These are phyloP conservation scores for Ammospiza caudacuta DNA, from an alignment of 2,113 vertebrate genomes.

Conservation along the genomic window DNA sequence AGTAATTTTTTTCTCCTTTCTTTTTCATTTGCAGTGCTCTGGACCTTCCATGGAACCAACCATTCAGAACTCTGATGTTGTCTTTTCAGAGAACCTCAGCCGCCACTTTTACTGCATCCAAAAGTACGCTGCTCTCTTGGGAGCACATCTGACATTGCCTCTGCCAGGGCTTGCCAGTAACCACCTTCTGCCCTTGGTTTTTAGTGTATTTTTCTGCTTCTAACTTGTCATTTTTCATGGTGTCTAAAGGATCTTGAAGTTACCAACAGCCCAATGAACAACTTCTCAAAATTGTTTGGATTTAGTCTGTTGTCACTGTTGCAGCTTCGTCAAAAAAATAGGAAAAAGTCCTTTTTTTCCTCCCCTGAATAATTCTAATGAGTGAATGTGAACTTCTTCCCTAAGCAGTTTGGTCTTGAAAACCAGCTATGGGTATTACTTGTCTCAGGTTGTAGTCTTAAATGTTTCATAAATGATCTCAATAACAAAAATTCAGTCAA, in stretches of 20 bases:
- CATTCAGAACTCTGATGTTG: conserved; percentile 88
- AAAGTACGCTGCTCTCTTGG: conserved; percentile 76
- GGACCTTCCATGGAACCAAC: conserved; percentile 99
- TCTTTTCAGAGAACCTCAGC: conserved; percentile 92
- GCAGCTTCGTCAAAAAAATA: not conserved
- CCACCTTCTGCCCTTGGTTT: not conserved
- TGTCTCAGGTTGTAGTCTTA: not conserved
- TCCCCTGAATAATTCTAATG: not conserved
- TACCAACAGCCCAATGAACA: not conserved
- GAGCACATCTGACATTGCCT: not conserved
- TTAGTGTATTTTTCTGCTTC: not conserved
- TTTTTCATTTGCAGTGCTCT: conserved; percentile 83
- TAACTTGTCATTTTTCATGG: not conserved
- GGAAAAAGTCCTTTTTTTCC: not conserved
- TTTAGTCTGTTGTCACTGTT: not conserved
- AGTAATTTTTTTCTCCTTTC: conserved; percentile 34
- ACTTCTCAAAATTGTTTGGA: not conserved
- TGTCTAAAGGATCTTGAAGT: not conserved
- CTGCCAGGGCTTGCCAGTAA: not conserved
- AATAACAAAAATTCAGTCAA: not conserved
- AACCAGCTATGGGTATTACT: not conserved
- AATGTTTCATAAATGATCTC: not conserved
- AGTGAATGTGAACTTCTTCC: not conserved
- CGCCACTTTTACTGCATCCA: conserved; percentile 88
- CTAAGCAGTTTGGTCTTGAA: not conserved